A percentile compares a stretch with the other conserved stretches of the same genome.
Evolutionary conservation across 1,140 invertebrate genomes (phyloP).

Genomic region (Drosophila repleta): DNA sequence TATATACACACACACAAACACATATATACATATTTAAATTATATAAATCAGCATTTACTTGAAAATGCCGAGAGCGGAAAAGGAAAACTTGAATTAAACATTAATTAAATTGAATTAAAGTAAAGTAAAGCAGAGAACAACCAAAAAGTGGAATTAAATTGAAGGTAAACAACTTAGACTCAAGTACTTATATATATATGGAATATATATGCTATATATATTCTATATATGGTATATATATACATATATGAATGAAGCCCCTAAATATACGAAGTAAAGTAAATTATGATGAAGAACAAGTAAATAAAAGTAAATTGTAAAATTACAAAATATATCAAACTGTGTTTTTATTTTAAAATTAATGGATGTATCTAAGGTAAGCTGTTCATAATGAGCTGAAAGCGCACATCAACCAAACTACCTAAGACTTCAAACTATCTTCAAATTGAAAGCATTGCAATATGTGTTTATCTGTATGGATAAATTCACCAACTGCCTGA

Average conservation of each 20-base stretch:
- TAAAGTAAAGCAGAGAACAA: conserved; percentile 26
- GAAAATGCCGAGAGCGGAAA: conserved; percentile 47
- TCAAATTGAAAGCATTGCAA: too few relatives aligned
- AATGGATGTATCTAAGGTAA: too few relatives aligned
- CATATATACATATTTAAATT: conserved; percentile 22
- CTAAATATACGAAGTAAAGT: conserved; percentile 49
- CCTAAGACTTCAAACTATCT: too few relatives aligned
- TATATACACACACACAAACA: conserved; percentile 24
- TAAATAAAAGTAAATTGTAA: conserved; percentile 65
- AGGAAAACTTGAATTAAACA: conserved; percentile 28
- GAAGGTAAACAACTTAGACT: conserved; percentile 61
- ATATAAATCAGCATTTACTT: conserved; percentile 57
- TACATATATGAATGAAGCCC: conserved; percentile 27
- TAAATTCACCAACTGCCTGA: too few relatives aligned
- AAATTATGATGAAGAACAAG: conserved; percentile 54
- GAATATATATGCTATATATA: conserved; percentile 35
- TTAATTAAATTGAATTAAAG: conserved; percentile 15
- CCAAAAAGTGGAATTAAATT: conserved; percentile 58
- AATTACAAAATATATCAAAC: conserved; percentile 8
- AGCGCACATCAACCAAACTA: too few relatives aligned
- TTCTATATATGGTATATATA: conserved; percentile 28
- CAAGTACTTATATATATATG: conserved; percentile 48
- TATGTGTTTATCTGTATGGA: too few relatives aligned
- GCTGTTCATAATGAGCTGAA: too few relatives aligned
- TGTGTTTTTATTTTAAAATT: conserved; percentile 33